Conservation (phyloP, 2,888 invertebrate genomes). For the Polymixis lichenea region DNA sequence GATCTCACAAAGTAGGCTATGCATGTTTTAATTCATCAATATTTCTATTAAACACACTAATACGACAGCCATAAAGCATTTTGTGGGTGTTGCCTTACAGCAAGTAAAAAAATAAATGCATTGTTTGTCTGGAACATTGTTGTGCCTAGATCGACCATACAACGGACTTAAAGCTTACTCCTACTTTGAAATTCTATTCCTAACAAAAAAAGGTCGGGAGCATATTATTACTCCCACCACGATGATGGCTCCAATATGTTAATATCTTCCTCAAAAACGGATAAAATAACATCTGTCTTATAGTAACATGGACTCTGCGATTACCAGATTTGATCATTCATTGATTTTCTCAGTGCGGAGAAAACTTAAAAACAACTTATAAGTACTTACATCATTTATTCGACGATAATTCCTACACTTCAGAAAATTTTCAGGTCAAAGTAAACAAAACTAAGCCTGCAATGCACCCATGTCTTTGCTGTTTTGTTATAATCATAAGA, state of each 20-base stretch:
- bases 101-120: neutral
- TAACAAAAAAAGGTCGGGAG: neutral
- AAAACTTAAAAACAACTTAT: neutral
- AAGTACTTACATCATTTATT: neutral
- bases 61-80: constrained; percentile 21
- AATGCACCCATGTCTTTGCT: neutral
- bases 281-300: neutral
- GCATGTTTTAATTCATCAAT: constrained; percentile 25
- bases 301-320: neutral
- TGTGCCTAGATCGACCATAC: neutral
- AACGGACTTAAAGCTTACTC: neutral
- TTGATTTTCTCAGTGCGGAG: neutral
- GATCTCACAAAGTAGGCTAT: constrained; percentile 8
- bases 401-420: neutral
- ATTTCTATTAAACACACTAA: constrained; percentile 4
- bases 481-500: neutral
- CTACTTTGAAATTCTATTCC: neutral
- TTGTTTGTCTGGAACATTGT: neutral
- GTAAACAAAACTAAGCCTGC: neutral
- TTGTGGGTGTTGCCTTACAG: constrained; percentile 14
- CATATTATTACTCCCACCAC: neutral
- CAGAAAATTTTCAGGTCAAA: neutral
- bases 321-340: neutral
- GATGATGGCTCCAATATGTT: neutral
- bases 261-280: neutral